Evolutionary conservation across 2,113 vertebrate species (phyloP).

Genomic region (Rhadina sibilatrix): DNA sequence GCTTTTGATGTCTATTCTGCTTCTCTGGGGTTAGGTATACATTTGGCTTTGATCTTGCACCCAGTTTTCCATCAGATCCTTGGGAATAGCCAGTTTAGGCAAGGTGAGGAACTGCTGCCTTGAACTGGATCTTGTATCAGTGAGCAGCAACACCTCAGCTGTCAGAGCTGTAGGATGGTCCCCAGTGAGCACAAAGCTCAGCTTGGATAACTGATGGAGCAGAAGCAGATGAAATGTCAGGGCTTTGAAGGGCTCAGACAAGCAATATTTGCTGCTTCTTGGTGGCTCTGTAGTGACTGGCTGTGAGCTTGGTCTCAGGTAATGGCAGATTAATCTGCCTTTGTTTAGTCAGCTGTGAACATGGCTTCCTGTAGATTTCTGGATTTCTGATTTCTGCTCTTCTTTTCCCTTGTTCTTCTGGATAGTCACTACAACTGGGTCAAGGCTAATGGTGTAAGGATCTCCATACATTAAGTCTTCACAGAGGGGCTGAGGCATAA

Average conservation of each 20-base stretch:
- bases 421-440: background rate
- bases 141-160: background rate
- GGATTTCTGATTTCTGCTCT: background rate
- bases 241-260: background rate
- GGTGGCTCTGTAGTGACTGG: background rate
- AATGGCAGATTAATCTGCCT: background rate
- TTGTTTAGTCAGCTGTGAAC: background rate
- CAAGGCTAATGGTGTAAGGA: background rate
- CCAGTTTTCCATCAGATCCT: background rate
- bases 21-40: background rate
- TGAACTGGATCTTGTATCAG: background rate
- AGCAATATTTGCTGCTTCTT: background rate
- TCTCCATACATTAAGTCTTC: background rate
- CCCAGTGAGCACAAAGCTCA: background rate
- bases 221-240: background rate
- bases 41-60: background rate
- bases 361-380: background rate
- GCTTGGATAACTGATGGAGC: background rate
- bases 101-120: background rate
- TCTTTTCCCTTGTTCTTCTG: background rate
- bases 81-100: background rate
- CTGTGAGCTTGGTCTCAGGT: background rate
- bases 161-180: background rate
- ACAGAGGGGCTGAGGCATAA: background rate
- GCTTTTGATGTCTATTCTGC: background rate